Base-by-base conservation (phyloP, 2,888 invertebrate species). In the Drosophila suboccidentalis region DNA sequence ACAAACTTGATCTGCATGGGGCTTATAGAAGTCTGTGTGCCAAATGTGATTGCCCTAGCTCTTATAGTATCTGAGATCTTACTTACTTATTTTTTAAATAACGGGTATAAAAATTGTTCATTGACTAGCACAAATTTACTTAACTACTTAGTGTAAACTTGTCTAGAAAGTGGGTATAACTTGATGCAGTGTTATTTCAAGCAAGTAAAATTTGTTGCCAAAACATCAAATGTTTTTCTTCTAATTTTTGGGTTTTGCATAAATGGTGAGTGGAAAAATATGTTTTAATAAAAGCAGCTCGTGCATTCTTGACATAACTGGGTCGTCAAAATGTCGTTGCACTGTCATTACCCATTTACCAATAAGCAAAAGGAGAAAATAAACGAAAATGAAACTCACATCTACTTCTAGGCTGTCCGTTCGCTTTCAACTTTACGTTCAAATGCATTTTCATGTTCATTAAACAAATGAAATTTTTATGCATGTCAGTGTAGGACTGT, bases 381-480 rank as follows among this genome's bases (percentile, higher is more conserved):
- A 17, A 32, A 32, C 2, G 11, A 36, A 49, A 47, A 8, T n/a
- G 6, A 22, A 17, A n/a, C 17, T 15, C 1, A 11, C 58, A 38
- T 5, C 22, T 51, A 54, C 38, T 62, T 74, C 69, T 68, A 61
- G 74, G 64, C 44, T 46, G 17, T 36, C 22, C 44, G 15, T 29
- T 44, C 19, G 17, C 46, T 60, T 41, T 46, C 10, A 32, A 50
- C 34, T 47, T 19, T 19, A 15, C 22, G 11, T 10, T 32, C 50
- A 39, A 47, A 68, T 73, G 69, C 71, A 82, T 67, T 71, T 82
- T 76, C 74, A 79, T 76, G 67, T 75, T 70, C 75, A 71, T 81
- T 64, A 66, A 72, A 64, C 69, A 66, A 77, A 86, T 80, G 58
- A 72, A 73, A 83, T 63, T 71, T 69, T 54, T 67, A 77, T 80